Evolutionary conservation across 2,888 invertebrate genomes (phyloP).

Genomic region (Aleiodes testaceus): DNA sequence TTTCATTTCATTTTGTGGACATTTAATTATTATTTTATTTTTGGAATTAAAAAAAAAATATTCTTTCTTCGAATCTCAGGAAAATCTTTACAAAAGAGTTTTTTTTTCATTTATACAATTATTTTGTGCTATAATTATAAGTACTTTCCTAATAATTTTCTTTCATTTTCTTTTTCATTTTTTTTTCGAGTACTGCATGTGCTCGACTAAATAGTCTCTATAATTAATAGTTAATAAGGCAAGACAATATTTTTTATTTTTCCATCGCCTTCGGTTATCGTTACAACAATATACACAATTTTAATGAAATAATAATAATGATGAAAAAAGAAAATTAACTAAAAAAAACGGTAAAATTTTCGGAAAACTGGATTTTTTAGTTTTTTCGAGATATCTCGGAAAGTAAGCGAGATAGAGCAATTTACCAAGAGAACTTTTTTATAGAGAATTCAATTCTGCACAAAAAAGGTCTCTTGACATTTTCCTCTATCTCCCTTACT

Average conservation of each 20-base stretch:
- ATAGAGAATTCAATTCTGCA: no score
- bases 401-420: no score
- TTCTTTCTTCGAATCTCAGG: conserved; percentile 36
- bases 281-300: conserved; percentile 22
- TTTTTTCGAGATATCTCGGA: no score
- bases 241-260: conserved; percentile 25
- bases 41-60: conserved; percentile 29
- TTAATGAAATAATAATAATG: not conserved
- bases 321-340: conserved; percentile 13
- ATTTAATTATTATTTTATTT: no score
- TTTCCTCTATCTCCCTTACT: no score
- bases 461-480: no score
- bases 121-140: conserved; percentile 40
- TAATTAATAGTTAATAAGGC: conserved; percentile 37
- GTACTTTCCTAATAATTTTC: conserved; percentile 38
- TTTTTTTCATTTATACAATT: conserved; percentile 39
- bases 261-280: conserved; percentile 1
- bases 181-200: not conserved
- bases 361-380: no score
- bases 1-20: conserved; percentile 13
- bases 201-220: conserved; percentile 6
- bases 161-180: conserved; percentile 10
- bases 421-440: no score
- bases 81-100: conserved; percentile 57
- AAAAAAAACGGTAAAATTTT: no score